A percentile compares a stretch with the other conserved stretches of the same genome.
Evolutionary conservation across 2,797 vertebrate genomes (phyloP).

Genomic region (Choloepus didactylus): DNA sequence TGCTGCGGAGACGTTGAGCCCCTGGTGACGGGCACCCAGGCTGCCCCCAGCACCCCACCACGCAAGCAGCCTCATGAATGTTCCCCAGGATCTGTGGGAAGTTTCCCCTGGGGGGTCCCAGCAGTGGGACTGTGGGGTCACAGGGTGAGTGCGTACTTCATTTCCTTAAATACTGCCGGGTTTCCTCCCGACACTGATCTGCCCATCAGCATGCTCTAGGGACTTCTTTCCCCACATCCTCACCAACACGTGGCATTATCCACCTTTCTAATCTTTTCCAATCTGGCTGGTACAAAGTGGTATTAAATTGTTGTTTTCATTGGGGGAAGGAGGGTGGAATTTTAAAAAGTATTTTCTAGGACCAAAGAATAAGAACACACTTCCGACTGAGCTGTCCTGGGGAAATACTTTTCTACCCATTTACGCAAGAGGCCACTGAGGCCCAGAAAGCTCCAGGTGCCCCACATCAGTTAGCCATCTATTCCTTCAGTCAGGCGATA

Average conservation of each 20-base stretch:
- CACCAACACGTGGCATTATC: fast-evolving
- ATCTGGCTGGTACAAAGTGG: fast-evolving
- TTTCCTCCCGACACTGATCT: neutral
- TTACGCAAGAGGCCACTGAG: neutral
- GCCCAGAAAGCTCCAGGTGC: neutral
- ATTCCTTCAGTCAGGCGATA: neutral
- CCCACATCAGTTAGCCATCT: neutral
- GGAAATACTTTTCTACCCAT: neutral
- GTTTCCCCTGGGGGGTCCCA: neutral
- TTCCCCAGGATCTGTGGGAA: fast-evolving
- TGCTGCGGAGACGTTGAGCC: neutral
- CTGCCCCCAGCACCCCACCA: fast-evolving
- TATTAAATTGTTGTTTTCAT: neutral
- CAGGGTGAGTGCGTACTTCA: fast-evolving
- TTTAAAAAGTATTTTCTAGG: neutral
- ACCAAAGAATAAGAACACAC: neutral
- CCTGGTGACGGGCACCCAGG: fast-evolving
- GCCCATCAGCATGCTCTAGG: neutral
- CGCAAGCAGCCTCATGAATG: no score
- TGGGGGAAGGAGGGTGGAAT: neutral
- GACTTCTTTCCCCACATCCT: fast-evolving
- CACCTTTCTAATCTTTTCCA: neutral
- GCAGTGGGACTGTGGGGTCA: fast-evolving
- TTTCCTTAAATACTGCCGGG: no score
- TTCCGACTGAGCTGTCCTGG: neutral